Conservation (phyloP, 2,797 vertebrate species). For the Somateria mollissima region DNA sequence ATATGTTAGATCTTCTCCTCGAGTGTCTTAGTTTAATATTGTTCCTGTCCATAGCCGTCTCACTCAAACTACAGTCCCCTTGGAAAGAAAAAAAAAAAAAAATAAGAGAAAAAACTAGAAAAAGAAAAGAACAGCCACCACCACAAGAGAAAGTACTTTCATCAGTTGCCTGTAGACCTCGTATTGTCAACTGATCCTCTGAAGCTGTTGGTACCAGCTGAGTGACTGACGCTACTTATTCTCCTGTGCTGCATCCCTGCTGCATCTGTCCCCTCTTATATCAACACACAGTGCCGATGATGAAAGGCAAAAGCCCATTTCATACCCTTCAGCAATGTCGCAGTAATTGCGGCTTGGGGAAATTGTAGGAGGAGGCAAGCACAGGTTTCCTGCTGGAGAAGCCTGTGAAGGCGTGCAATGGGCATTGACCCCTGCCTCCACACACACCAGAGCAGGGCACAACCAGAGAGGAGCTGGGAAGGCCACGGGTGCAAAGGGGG, state of each 20-base stretch:
- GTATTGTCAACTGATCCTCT: background rate
- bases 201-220: background rate
- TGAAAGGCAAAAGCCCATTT: background rate
- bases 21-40: background rate
- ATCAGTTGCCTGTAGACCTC: background rate
- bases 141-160: background rate
- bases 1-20: background rate
- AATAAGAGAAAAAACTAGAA: too few species aligned
- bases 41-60: accelerated
- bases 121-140: background rate
- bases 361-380: background rate
- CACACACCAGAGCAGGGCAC: background rate
- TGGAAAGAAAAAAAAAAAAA: background rate
- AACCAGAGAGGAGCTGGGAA: background rate
- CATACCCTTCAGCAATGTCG: background rate
- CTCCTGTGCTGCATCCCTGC: background rate
- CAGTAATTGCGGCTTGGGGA: background rate
- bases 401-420: background rate
- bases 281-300: background rate
- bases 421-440: background rate
- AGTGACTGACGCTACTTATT: background rate
- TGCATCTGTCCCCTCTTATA: background rate
- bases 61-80: background rate
- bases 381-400: background rate
- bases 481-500: background rate